Base-by-base conservation (phyloP, 2,888 invertebrate species). In the Drosophila parthenogenetica region DNA sequence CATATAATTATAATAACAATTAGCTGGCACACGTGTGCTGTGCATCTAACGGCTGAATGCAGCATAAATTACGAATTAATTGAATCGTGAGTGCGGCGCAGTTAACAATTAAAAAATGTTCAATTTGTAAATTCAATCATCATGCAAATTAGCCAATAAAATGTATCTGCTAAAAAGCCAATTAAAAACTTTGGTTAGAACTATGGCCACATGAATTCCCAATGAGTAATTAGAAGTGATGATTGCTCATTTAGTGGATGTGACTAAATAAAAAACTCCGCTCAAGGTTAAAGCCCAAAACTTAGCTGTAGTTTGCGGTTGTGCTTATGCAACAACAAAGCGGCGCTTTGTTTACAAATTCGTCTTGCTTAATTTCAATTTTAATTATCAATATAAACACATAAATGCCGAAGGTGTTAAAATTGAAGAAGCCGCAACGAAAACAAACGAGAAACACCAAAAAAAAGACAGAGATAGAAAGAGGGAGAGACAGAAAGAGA, bases 61-160 rank as follows among this genome's bases (percentile, higher is more conserved):
- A 73, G 60, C 60, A 76, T 76, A 76, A 73, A 70, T 73, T 67
- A 69, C 49, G 70, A 73, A 53, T 65, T 75, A 77, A 73, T 77
- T 76, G 65, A 77, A 63, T 71, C 71, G 77, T 79, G 80, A 79
- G 69, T 51, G 64, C 46, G 25, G 16, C 45, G 25, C 22, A 42
- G 54, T 19, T 32, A 49, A 48, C 51, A 75, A 75, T 72, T 72
- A 78, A 69, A 66, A 49, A 63, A 10, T 53, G 42, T 57, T 58
- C 22, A 25, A 64, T 58, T 73, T 59, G 46, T 54, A 48, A 53
- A 65, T 72, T 72, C 73, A 86, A 83, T 81, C 71, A 79, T 60
- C 54, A 83, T 87, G 84, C 69, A 77, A 83, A 83, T 84, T 84
- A 70, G 45, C 58, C 54, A 79, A 83, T 86, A 79, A 83, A 69